Base-by-base conservation (phyloP, 2,888 invertebrate species). In the Dendrolimus pini region DNA sequence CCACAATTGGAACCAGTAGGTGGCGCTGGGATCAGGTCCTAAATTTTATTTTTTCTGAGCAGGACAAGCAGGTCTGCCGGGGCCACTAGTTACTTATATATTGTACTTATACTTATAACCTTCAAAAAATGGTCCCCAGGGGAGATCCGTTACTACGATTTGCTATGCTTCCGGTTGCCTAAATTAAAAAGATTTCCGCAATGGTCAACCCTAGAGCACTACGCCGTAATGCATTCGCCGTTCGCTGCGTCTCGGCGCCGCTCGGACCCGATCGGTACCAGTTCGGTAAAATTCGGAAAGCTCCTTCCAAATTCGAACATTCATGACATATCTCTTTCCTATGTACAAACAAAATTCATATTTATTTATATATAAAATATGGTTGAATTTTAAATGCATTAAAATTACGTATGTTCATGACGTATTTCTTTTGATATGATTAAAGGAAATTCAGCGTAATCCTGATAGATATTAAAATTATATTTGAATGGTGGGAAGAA, bases 181-280 rank as follows among this genome's bases (percentile, higher is more conserved):
- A 30, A 0, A 30, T 30, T 63, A 60, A 63, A 56, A 59, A 60
- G 59, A 67, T 83, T 77, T 80, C 74, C 67, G 59, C 14, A 41
- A 1, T 64, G 61, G 73, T 59, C 85, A 88, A 60, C 89, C 89
- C 88, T 89, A 81, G 60, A 60, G 59, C 75, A 71, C 76, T 75
- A 79, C 81, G 77, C 77, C 80, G 88, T 88, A 88, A 88, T 89
- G 89, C 89, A 89, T 86, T 87, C 88, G 78, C 78, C 79, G 79
- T 80, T 85, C 84, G 84, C 82, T 69, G 78, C 77, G 81, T 78
- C 83, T 90, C 89, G 89, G 88, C 86, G 84, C 82, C 85, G 70
- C 75, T 89, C 89, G 89, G 89, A 78, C 86, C 83, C 79, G 89
- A 89, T 89, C 89, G 89, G 89, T 89, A 89, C 80, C 74, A 78